Evolutionary conservation across 2,888 invertebrate species (phyloP).

Genomic region (Disparrhopalites patrizii): DNA sequence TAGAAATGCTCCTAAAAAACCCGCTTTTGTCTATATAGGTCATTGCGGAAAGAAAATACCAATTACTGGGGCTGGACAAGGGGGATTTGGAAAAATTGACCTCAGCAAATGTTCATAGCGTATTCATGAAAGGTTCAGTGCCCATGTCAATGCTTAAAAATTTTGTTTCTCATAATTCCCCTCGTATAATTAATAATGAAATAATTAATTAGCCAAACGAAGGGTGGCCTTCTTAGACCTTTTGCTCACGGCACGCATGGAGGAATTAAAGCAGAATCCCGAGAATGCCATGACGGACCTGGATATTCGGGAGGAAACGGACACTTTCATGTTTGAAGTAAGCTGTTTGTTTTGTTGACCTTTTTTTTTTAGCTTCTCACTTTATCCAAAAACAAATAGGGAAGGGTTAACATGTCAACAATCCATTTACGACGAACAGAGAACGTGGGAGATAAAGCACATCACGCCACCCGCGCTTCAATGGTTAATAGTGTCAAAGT

Average conservation of each 20-base stretch:
- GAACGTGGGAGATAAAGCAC: no score
- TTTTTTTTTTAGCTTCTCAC: no score
- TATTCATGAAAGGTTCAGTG: constrained; percentile 4
- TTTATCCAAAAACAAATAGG: no score
- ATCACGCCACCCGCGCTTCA: no score
- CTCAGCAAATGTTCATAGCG: background rate
- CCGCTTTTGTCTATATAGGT: constrained; percentile 7
- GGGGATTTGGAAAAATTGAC: background rate
- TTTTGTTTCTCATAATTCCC: no score
- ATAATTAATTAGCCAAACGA: constrained; percentile 43
- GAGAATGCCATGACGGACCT: constrained; percentile 61
- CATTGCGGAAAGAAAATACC: constrained; percentile 13
- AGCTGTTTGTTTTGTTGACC: no score
- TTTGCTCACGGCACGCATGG: constrained; percentile 56
- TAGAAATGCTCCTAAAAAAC: no score
- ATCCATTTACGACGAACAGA: no score
- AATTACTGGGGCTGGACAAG: constrained; percentile 4
- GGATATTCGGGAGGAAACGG: constrained; percentile 73
- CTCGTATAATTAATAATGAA: background rate
- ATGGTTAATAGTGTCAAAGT: no score
- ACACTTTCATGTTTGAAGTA: constrained; percentile 70
- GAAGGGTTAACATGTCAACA: no score
- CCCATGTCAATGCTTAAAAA: background rate
- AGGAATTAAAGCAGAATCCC: constrained; percentile 49
- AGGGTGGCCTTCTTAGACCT: constrained; percentile 57